Percentiles rank a stretch among this genome's conserved stretches.
phyloP scores from a whole-genome alignment of 1,140 invertebrate genomes.

The Antheraea mylitta region DNA sequence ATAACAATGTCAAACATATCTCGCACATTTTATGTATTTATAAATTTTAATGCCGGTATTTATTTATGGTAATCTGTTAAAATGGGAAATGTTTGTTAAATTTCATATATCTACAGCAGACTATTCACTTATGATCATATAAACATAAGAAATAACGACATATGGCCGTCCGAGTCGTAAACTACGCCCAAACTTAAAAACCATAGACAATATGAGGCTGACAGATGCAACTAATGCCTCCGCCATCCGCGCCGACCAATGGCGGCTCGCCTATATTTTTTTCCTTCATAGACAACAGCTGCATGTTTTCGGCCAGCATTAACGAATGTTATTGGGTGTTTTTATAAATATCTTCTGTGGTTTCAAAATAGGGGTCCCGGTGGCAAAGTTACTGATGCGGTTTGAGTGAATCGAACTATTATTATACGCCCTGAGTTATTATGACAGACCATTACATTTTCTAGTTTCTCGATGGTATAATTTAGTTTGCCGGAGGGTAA shows the following conservation, averaged over 20 bases:
- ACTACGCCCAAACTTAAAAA: constrained; percentile 5
- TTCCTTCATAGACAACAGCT: constrained; percentile 58
- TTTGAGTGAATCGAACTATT: background rate
- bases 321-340: constrained; percentile 36
- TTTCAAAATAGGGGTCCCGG: background rate
- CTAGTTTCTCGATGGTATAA: background rate
- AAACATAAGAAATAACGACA: constrained; percentile 6
- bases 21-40: too few species aligned
- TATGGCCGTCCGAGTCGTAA: constrained; percentile 8
- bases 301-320: constrained; percentile 55
- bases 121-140: background rate
- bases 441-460: background rate
- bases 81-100: background rate
- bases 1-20: too few species aligned
- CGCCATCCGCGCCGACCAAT: constrained; percentile 49
- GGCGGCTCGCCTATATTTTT: constrained; percentile 37
- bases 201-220: constrained; percentile 54
- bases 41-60: too few species aligned
- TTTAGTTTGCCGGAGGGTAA: background rate
- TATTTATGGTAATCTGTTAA: too few species aligned
- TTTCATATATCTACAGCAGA: background rate
- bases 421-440: background rate
- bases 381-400: background rate
- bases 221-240: constrained; percentile 66
- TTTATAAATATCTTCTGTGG: constrained; percentile 11